Conservation (phyloP, 2,113 vertebrate species). For the Meleagris gallopavo region DNA sequence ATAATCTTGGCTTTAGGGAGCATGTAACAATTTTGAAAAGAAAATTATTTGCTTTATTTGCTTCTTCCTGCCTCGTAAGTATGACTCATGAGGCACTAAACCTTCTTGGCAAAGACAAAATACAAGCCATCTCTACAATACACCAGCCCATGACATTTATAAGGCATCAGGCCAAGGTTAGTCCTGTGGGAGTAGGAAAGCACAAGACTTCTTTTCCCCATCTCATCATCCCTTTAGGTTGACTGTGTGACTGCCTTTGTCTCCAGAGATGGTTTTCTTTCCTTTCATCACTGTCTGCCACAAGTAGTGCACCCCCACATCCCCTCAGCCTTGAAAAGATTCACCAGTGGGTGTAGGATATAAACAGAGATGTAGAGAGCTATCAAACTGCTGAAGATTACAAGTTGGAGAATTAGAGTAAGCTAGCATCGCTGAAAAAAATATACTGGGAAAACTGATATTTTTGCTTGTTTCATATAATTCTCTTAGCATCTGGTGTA, state of each 20-base stretch:
- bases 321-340: neutral
- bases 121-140: neutral
- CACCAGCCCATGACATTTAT: neutral
- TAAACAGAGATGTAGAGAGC: neutral
- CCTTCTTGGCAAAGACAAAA: neutral
- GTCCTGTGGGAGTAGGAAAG: neutral
- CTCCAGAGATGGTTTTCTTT: neutral
- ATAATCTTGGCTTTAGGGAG: slow-evolving; percentile 26
- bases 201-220: neutral
- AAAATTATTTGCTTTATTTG: slow-evolving; percentile 18
- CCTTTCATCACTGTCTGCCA: neutral
- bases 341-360: neutral
- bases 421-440: neutral
- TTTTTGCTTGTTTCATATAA: neutral
- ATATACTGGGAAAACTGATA: neutral
- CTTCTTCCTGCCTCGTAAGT: neutral
- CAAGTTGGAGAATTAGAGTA: neutral
- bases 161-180: neutral
- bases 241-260: neutral
- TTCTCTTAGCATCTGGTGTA: neutral
- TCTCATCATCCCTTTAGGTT: neutral
- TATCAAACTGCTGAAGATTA: neutral
- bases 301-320: neutral
- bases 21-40: neutral
- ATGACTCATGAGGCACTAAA: neutral